Percentiles rank a stretch among this genome's conserved stretches.
Evolutionary conservation across 2,797 vertebrate genomes (phyloP).

Genomic region (Tadarida brasiliensis): DNA sequence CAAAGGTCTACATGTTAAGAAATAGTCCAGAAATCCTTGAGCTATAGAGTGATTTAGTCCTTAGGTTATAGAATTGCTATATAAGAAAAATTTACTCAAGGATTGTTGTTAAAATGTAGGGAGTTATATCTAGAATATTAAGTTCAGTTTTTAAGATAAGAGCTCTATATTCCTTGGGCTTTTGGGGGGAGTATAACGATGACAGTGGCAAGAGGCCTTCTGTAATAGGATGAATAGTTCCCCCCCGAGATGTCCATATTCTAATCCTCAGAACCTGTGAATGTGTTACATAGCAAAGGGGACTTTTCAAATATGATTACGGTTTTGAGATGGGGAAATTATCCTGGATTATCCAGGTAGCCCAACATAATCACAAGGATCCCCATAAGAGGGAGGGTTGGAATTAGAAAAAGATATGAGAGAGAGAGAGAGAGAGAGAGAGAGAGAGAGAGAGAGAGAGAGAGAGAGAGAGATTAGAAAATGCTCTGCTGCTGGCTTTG

Average conservation of each 20-base stretch:
- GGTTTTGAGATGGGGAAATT: background rate
- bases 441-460: background rate
- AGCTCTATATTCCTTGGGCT: background rate
- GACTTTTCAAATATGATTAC: background rate
- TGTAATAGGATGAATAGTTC: background rate
- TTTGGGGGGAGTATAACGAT: background rate
- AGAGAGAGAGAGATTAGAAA: too few species aligned
- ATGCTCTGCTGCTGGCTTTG: background rate
- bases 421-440: background rate
- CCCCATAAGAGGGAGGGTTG: background rate
- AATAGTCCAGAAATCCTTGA: slow-evolving; percentile 11
- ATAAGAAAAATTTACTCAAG: background rate
- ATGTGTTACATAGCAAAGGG: background rate
- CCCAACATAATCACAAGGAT: background rate
- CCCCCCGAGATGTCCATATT: background rate
- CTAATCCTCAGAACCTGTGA: background rate
- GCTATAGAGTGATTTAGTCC: background rate
- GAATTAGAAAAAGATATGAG: background rate
- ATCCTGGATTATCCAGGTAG: background rate
- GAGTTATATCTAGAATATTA: slow-evolving; percentile 32
- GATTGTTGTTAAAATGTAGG: slow-evolving; percentile 17
- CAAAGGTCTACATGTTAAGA: background rate
- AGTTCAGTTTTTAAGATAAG: slow-evolving; percentile 1
- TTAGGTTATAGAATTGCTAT: background rate
- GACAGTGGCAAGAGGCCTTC: background rate